phyloP scores from a whole-genome alignment of 2,797 vertebrate species.

The Geotria australis region DNA sequence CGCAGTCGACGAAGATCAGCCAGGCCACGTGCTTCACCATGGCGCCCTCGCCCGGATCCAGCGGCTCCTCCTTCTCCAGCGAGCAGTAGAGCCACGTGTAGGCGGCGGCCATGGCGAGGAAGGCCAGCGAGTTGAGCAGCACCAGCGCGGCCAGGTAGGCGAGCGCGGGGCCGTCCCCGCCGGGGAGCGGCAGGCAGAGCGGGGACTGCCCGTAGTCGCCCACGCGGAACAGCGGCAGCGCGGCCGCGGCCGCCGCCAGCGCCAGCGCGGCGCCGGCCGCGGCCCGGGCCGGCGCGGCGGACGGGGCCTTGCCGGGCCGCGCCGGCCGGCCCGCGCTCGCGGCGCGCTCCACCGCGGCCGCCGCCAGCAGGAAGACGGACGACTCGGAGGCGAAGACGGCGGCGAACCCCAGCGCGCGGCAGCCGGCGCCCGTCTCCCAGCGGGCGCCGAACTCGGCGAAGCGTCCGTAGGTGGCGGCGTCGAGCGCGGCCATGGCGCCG shows the following conservation, averaged over 20 bases:
- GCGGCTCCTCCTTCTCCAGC: slow-evolving; percentile 31
- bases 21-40: slow-evolving; percentile 79
- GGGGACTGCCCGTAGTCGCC: slow-evolving; percentile 58
- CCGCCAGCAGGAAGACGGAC: slow-evolving; percentile 39
- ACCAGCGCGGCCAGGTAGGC: slow-evolving; percentile 50
- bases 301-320: slow-evolving; percentile 21
- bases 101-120: slow-evolving; percentile 48
- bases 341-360: slow-evolving; percentile 35
- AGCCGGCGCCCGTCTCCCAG: slow-evolving; percentile 49
- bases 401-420: slow-evolving; percentile 48
- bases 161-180: slow-evolving; percentile 27
- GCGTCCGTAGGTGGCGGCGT: slow-evolving; percentile 40
- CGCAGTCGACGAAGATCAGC: slow-evolving; percentile 68
- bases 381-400: slow-evolving; percentile 53
- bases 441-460: slow-evolving; percentile 39
- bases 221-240: slow-evolving; percentile 35
- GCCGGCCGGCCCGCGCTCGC: not conserved
- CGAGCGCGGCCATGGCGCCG: slow-evolving; percentile 39
- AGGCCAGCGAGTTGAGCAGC: slow-evolving; percentile 62
- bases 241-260: slow-evolving; percentile 22
- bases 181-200: slow-evolving; percentile 46
- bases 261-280: slow-evolving; percentile 26
- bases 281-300: slow-evolving; percentile 22
- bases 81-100: slow-evolving; percentile 66
- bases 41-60: slow-evolving; percentile 53